phyloP scores from a whole-genome alignment of 2,888 invertebrate genomes.

The Eudasyphora cyanicolor region DNA sequence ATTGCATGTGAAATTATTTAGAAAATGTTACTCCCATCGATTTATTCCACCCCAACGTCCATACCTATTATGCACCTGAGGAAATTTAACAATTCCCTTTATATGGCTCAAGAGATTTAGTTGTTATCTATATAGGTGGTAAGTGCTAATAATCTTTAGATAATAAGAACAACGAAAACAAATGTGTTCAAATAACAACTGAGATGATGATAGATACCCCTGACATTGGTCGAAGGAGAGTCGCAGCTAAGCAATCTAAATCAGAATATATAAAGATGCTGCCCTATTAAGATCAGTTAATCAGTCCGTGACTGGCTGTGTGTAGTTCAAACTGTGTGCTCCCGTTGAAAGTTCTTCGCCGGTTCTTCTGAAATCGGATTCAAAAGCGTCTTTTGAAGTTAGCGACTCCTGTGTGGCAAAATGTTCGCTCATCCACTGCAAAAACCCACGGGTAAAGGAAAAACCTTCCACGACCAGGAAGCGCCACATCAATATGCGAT shows the following conservation, averaged over 20 bases:
- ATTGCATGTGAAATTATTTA: no score
- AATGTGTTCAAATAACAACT: background rate
- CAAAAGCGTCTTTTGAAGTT: background rate
- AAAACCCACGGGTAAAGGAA: constrained; percentile 30
- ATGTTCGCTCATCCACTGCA: constrained; percentile 73
- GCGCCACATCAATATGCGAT: constrained; percentile 71
- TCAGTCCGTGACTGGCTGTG: constrained; percentile 42
- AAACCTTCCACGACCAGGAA: constrained; percentile 29
- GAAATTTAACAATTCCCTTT: background rate
- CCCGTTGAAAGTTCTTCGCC: background rate
- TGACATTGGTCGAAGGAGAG: constrained; percentile 42
- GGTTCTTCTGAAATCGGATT: constrained; percentile 20
- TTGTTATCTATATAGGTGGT: background rate
- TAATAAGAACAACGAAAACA: background rate
- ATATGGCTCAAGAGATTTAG: background rate
- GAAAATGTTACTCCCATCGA: no score
- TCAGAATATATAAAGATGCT: constrained; percentile 58
- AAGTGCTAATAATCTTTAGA: no score
- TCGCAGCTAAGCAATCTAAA: background rate
- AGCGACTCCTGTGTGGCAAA: constrained; percentile 28
- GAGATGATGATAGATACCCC: constrained; percentile 39
- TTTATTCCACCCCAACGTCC: no score
- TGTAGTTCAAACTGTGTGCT: constrained; percentile 44
- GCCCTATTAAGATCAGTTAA: background rate
- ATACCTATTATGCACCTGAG: background rate